Evolutionary conservation across 2,797 vertebrate species (phyloP).

Genomic region (Arctocebus calabarensis): DNA sequence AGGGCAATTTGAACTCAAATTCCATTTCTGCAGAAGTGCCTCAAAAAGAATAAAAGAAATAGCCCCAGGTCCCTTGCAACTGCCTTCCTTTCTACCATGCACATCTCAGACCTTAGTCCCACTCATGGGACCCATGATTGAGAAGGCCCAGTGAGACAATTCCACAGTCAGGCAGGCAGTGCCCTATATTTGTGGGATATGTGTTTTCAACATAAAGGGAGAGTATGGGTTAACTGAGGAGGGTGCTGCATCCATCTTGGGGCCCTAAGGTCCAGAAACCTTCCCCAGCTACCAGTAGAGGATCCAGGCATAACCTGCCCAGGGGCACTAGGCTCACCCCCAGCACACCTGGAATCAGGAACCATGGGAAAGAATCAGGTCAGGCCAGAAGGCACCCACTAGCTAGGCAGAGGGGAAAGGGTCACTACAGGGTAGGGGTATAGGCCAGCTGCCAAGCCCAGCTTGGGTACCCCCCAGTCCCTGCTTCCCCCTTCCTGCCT

Average conservation of each 20-base stretch:
- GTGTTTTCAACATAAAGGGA: neutral
- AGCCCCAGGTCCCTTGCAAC: neutral
- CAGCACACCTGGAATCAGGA: neutral
- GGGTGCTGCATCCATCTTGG: neutral
- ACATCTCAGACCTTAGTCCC: neutral
- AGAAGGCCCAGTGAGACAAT: neutral
- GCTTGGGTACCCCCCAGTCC: neutral
- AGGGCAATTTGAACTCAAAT: conserved; percentile 35
- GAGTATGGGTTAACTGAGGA: neutral
- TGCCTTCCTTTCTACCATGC: conserved; percentile 25
- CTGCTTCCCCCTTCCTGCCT: neutral
- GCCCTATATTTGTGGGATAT: neutral
- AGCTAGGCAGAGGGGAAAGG: conserved; percentile 21
- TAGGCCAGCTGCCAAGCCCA: neutral
- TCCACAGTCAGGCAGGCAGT: neutral
- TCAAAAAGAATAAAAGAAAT: conserved; percentile 29
- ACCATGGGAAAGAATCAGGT: neutral
- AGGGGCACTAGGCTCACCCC: neutral
- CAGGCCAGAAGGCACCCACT: conserved; percentile 13
- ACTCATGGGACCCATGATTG: neutral
- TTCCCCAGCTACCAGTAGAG: neutral
- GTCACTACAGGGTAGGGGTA: neutral
- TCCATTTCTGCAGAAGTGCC: conserved; percentile 31
- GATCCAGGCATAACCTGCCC: neutral
- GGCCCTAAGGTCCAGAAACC: neutral